Percentiles rank a stretch among this genome's conserved stretches.
Evolutionary conservation across 2,797 vertebrate species (phyloP).

Genomic region (Etheostoma nigrum): DNA sequence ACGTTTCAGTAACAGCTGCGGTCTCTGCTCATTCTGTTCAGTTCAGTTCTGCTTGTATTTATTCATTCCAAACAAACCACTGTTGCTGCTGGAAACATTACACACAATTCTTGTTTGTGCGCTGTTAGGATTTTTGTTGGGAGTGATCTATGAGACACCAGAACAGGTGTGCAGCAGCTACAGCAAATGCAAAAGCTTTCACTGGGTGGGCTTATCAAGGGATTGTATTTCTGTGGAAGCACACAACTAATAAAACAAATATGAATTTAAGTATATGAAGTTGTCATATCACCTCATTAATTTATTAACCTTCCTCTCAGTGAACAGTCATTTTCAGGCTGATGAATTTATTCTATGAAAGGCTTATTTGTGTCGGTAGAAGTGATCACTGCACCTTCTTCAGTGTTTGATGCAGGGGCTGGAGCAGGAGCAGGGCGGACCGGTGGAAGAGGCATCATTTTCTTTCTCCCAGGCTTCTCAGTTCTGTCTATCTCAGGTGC

Average conservation of each 20-base stretch:
- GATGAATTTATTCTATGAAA: conserved; percentile 9
- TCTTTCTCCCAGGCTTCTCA: conserved; percentile 80
- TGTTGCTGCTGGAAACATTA: conserved; percentile 12
- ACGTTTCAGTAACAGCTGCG: neutral
- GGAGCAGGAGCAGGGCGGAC: conserved; percentile 36
- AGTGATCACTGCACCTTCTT: conserved; percentile 77
- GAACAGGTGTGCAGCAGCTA: neutral
- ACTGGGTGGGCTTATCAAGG: neutral
- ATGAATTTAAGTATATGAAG: neutral
- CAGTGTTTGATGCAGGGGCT: conserved; percentile 42
- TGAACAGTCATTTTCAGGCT: conserved; percentile 1
- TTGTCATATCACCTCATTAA: neutral
- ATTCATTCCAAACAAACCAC: neutral
- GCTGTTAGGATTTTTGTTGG: neutral
- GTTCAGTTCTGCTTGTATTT: neutral
- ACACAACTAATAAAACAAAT: conserved; percentile 10
- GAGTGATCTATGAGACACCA: neutral
- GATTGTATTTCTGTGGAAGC: neutral
- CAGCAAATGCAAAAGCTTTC: neutral
- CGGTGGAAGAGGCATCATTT: conserved; percentile 53
- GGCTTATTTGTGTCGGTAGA: conserved; percentile 1
- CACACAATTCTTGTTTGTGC: neutral
- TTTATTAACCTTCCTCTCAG: neutral
- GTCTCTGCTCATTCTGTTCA: neutral
- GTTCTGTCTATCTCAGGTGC: conserved; percentile 82